Conservation (phyloP, 2,113 vertebrate species). For the Raphicerus campestris region DNA sequence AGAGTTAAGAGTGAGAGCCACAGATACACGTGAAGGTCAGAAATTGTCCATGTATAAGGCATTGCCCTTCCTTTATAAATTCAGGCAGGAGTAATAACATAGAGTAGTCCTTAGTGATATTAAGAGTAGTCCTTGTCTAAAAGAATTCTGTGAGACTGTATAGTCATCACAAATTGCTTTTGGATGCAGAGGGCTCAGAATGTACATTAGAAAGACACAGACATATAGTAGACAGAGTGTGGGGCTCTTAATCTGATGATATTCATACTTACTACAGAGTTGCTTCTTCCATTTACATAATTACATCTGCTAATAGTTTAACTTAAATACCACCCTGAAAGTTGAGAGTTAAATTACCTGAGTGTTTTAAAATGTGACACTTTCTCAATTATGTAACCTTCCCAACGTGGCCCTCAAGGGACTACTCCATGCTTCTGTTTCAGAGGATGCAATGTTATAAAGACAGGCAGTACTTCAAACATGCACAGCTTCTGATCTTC, state of each 20-base stretch:
- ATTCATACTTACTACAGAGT: neutral
- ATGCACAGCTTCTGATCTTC: neutral
- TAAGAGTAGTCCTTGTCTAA: neutral
- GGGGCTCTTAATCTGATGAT: constrained; percentile 13
- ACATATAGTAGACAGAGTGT: neutral
- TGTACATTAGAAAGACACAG: neutral
- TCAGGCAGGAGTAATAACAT: neutral
- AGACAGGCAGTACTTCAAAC: neutral
- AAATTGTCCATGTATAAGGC: neutral
- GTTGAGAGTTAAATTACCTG: constrained; percentile 13
- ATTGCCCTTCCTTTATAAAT: neutral
- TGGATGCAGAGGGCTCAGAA: neutral
- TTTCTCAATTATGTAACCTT: neutral
- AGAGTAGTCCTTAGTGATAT: neutral
- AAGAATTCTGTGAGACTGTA: neutral
- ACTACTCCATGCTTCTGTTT: constrained; percentile 5
- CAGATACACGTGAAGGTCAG: neutral
- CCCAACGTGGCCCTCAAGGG: neutral
- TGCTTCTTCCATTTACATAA: constrained; percentile 26
- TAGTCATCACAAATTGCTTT: neutral
- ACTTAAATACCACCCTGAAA: constrained; percentile 48
- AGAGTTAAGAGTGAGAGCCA: constrained; percentile 1
- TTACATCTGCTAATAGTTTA: constrained; percentile 10
- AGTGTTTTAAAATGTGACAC: constrained; percentile 32
- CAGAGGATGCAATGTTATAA: neutral